phyloP scores from a whole-genome alignment of 2,113 vertebrate genomes.

The Halcyon malimbica region DNA sequence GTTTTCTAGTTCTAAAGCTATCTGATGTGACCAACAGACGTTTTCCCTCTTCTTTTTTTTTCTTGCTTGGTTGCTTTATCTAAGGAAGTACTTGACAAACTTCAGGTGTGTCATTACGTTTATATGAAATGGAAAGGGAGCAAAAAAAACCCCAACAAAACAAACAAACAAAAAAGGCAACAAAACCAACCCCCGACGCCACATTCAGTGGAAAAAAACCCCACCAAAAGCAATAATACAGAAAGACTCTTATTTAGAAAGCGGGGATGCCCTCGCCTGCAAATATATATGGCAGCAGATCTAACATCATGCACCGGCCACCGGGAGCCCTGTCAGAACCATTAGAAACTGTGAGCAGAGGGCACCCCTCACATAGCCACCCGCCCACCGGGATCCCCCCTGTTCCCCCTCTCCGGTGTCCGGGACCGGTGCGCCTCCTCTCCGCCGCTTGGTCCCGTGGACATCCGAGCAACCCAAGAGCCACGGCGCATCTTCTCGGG shows the following conservation, averaged over 20 bases:
- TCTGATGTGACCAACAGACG: conserved; percentile 17
- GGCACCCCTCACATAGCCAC: not conserved
- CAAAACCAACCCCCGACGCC: not conserved
- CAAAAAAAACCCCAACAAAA: not conserved
- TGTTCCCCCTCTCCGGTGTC: too few species aligned
- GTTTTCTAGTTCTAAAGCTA: conserved; percentile 46
- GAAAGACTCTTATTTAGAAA: not conserved
- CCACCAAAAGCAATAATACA: not conserved
- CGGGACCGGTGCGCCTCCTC: not conserved
- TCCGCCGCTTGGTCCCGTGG: not conserved
- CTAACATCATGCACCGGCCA: not conserved
- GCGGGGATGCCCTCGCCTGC: not conserved
- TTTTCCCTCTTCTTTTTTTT: not conserved
- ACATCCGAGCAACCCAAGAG: not conserved
- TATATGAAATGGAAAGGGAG: not conserved
- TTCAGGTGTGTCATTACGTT: not conserved
- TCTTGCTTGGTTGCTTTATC: not conserved
- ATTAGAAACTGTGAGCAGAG: not conserved
- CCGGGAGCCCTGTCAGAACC: not conserved
- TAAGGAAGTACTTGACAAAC: conserved; percentile 1
- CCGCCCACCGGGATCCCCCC: not conserved
- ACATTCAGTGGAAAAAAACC: not conserved
- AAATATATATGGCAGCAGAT: not conserved
- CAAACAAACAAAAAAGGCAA: not conserved
- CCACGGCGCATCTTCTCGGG: not conserved